Conservation (phyloP, 2,113 vertebrate genomes). For the Channa argus region DNA sequence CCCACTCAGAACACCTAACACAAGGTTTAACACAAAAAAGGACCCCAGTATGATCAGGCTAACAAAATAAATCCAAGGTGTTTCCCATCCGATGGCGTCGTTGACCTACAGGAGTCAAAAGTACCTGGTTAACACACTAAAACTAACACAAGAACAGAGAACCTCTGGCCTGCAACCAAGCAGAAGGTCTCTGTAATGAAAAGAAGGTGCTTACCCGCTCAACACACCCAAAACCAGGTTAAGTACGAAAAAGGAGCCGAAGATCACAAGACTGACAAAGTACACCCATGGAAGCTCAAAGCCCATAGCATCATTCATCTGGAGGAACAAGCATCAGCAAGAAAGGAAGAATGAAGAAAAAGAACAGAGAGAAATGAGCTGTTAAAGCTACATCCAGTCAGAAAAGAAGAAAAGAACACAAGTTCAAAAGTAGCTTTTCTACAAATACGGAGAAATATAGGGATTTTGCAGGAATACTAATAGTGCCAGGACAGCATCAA, state of each 20-base stretch:
- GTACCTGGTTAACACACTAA: slow-evolving; percentile 84
- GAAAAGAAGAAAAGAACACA: slow-evolving; percentile 36
- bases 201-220: slow-evolving; percentile 97
- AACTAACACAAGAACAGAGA: slow-evolving; percentile 54
- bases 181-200: slow-evolving; percentile 81
- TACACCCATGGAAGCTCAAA: slow-evolving; percentile 99
- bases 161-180: slow-evolving; percentile 72
- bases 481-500: slow-evolving; percentile 12
- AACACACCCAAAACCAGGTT: slow-evolving; percentile 99
- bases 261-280: slow-evolving; percentile 99
- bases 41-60: slow-evolving; percentile 99
- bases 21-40: slow-evolving; percentile 99
- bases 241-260: slow-evolving; percentile 99
- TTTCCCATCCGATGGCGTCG: slow-evolving; percentile 97
- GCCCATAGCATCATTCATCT: slow-evolving; percentile 99
- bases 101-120: slow-evolving; percentile 88
- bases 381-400: slow-evolving; percentile 36
- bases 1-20: slow-evolving; percentile 99
- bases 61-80: slow-evolving; percentile 99
- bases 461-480: slow-evolving; percentile 19
- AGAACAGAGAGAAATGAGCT: slow-evolving; percentile 32
- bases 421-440: background rate
- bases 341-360: slow-evolving; percentile 28
- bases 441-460: slow-evolving; percentile 5
- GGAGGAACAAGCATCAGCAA: slow-evolving; percentile 56